Evolutionary conservation across 2,888 invertebrate genomes (phyloP).

Genomic region (Napeogenes sylphis): DNA sequence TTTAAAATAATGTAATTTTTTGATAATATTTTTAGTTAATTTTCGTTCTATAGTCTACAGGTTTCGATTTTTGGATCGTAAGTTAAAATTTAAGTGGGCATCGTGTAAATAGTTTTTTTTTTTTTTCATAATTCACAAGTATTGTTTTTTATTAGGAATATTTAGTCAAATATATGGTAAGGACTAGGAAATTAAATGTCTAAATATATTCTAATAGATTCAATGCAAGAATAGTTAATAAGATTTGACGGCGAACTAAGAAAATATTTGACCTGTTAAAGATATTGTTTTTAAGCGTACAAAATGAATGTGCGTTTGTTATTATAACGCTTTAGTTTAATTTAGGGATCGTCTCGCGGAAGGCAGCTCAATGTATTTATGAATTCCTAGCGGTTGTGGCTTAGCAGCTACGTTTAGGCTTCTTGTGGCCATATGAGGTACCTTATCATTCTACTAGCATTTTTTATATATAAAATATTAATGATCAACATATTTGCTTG

Average conservation of each 20-base stretch:
- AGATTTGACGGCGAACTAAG: too few relatives aligned
- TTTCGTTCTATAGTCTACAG: not conserved
- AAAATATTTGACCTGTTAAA: too few relatives aligned
- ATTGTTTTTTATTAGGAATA: not conserved
- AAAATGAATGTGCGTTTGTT: not conserved
- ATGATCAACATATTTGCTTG: not conserved
- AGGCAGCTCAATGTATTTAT: conserved; percentile 45
- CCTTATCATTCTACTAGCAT: conserved; percentile 38
- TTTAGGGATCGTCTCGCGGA: conserved; percentile 25
- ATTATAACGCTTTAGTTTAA: conserved; percentile 21
- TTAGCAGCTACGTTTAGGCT: conserved; percentile 37
- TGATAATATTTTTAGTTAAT: not conserved
- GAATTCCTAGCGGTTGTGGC: conserved; percentile 31
- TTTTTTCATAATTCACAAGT: not conserved
- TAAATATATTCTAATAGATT: not conserved
- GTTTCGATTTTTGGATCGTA: not conserved
- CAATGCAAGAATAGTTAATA: not conserved
- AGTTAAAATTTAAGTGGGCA: not conserved
- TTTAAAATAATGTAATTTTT: not conserved
- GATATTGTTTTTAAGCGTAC: conserved; percentile 9
- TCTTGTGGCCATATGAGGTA: conserved; percentile 35
- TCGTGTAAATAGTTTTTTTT: not conserved
- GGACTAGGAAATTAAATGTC: not conserved
- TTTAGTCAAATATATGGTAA: not conserved
- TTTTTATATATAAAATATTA: conserved; percentile 14